These are phyloP conservation scores for Physocephala rufipes DNA, from an alignment of 2,888 invertebrate species.

Conservation along the genomic window DNA sequence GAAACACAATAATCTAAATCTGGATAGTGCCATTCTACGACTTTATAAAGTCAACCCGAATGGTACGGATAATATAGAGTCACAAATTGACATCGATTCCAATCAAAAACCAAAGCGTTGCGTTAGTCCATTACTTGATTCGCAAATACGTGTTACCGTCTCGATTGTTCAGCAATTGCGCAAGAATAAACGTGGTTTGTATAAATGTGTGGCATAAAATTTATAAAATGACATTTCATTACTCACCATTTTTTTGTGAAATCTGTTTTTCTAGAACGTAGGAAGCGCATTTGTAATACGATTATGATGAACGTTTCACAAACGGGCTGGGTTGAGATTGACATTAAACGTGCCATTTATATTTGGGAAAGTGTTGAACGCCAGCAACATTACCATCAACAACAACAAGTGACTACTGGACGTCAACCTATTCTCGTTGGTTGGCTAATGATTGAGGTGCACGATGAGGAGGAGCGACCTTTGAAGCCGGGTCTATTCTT, in stretches of 20 bases:
- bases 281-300: constrained; percentile 64
- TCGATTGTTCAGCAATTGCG: constrained; percentile 60
- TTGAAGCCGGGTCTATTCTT: constrained; percentile 62
- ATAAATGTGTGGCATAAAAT: no score
- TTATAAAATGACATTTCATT: no score
- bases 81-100: background rate
- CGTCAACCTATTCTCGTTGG: constrained; percentile 58
- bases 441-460: constrained; percentile 62
- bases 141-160: constrained; percentile 63
- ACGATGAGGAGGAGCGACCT: constrained; percentile 64
- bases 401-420: constrained; percentile 47
- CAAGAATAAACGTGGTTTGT: constrained; percentile 59
- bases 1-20: constrained; percentile 52
- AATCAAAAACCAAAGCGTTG: constrained; percentile 46
- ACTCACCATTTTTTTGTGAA: no score
- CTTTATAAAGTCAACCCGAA: constrained; percentile 61
- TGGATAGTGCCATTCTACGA: constrained; percentile 61
- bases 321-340: constrained; percentile 64
- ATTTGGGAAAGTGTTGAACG: constrained; percentile 59
- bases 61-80: constrained; percentile 39
- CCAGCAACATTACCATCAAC: constrained; percentile 47
- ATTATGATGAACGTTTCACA: constrained; percentile 62
- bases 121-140: constrained; percentile 50
- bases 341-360: constrained; percentile 62
- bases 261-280: constrained; percentile 55